Conservation (phyloP, 2,797 vertebrate genomes). For the Alfaro cultratus region DNA sequence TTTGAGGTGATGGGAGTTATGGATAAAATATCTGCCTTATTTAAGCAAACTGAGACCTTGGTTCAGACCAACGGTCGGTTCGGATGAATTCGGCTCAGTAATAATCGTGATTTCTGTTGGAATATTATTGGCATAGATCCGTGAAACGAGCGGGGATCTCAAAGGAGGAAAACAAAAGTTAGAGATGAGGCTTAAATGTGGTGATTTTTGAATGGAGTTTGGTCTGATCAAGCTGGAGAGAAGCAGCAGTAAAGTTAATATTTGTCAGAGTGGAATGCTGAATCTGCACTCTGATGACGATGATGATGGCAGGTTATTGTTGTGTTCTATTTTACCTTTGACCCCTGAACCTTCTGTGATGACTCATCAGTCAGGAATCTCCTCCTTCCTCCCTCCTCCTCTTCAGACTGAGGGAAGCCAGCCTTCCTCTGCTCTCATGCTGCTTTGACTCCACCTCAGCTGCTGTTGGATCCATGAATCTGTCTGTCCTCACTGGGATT, state of each 20-base stretch:
- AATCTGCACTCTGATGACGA: not conserved
- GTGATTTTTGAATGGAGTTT: slow-evolving; percentile 1
- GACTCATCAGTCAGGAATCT: slow-evolving; percentile 8
- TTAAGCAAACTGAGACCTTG: not conserved
- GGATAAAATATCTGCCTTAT: not conserved
- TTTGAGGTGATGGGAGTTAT: not conserved
- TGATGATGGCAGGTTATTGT: not conserved
- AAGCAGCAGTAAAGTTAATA: not conserved
- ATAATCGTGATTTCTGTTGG: not conserved
- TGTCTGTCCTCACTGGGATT: not conserved
- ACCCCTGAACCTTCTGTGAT: slow-evolving; percentile 8
- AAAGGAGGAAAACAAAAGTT: not conserved
- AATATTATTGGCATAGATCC: no score
- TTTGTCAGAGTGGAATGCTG: slow-evolving; percentile 6
- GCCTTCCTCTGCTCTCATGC: not conserved
- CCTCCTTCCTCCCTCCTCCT: slow-evolving; percentile 3
- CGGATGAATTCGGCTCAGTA: not conserved
- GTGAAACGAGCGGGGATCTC: not conserved
- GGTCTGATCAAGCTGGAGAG: not conserved
- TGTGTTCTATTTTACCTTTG: slow-evolving; percentile 6
- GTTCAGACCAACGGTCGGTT: not conserved
- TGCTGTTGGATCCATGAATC: not conserved
- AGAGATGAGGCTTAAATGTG: not conserved
- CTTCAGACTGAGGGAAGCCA: not conserved
- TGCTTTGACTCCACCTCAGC: not conserved